Evolutionary conservation across 2,113 vertebrate species (phyloP).

Genomic region (Gymnorhina tibicen): DNA sequence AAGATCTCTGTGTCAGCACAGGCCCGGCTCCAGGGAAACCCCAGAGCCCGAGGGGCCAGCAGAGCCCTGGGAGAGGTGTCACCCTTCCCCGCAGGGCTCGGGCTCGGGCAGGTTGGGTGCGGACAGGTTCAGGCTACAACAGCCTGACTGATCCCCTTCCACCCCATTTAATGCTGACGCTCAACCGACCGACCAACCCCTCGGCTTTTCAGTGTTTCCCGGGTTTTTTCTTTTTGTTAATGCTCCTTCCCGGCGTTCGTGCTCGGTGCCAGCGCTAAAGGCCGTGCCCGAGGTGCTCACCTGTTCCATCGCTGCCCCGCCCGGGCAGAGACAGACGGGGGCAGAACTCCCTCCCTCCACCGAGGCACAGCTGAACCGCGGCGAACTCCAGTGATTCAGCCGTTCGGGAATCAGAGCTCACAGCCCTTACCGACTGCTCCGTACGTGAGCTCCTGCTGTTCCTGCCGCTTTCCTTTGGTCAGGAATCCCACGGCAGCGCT

Average conservation of each 20-base stretch:
- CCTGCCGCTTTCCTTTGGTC: neutral
- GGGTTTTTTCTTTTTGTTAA: neutral
- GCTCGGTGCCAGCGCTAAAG: neutral
- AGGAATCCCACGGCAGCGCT: neutral
- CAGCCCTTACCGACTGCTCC: neutral
- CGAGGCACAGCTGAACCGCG: neutral
- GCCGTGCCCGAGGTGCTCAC: neutral
- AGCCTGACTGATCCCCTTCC: neutral
- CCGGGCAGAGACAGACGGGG: neutral
- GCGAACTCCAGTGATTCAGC: neutral
- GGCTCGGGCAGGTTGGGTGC: neutral
- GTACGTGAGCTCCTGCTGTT: neutral
- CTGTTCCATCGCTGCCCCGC: neutral
- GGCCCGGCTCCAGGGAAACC: neutral
- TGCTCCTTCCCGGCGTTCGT: neutral
- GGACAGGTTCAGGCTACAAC: fast-evolving
- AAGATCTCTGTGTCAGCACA: neutral
- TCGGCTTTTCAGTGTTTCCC: neutral
- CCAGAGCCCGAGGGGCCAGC: neutral
- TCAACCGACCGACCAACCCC: neutral
- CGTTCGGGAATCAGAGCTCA: neutral
- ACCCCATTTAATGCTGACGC: neutral
- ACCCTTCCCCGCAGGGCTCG: neutral
- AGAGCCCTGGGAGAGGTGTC: neutral
- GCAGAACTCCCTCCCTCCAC: fast-evolving